Conservation (phyloP, 2,113 vertebrate species). For the Ellobius talpinus region DNA sequence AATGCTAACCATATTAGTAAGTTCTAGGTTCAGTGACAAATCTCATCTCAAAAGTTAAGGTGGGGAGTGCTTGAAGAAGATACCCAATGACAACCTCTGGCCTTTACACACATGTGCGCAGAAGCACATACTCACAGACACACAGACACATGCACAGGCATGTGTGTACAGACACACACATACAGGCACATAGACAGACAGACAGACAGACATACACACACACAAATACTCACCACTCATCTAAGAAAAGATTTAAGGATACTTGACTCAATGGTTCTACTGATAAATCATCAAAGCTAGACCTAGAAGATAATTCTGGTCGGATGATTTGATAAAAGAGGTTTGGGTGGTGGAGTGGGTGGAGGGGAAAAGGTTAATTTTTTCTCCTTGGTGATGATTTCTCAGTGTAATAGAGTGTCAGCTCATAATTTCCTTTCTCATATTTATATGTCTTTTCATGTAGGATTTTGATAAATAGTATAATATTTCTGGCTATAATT, state of each 20-base stretch:
- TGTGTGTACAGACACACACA: too few relatives aligned
- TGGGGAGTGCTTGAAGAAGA: background rate
- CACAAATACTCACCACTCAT: background rate
- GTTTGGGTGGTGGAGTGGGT: conserved; percentile 8
- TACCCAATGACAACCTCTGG: background rate
- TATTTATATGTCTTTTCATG: conserved; percentile 57
- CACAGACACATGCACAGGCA: background rate
- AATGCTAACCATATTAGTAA: background rate
- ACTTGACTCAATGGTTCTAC: conserved; percentile 25
- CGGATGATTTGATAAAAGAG: conserved; percentile 40
- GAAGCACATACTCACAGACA: background rate
- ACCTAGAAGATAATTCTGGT: conserved; percentile 33
- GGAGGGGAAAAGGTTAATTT: conserved; percentile 42
- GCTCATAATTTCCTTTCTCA: conserved; percentile 53
- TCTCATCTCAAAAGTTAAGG: background rate
- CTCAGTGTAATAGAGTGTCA: conserved; percentile 33
- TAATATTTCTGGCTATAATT: conserved; percentile 60
- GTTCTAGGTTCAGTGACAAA: background rate
- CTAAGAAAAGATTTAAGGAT: background rate
- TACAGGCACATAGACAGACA: background rate
- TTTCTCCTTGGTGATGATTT: conserved; percentile 66
- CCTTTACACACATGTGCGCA: background rate
- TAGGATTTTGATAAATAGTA: conserved; percentile 47
- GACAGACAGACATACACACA: background rate
- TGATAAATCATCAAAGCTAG: conserved; percentile 55